Evolutionary conservation across 2,888 invertebrate species (phyloP).

Genomic region (Microchrysa polita): DNA sequence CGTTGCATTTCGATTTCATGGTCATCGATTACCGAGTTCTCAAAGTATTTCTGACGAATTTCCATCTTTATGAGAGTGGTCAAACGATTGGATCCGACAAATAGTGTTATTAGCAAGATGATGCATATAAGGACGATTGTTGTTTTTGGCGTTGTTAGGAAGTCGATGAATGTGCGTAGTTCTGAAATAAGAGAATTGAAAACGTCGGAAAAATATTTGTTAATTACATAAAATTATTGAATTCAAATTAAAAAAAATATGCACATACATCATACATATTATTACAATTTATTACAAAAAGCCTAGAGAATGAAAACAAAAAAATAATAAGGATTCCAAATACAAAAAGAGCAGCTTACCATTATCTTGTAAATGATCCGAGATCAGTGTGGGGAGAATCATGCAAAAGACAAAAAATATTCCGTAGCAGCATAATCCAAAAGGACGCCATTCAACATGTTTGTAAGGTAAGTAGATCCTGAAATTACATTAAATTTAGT

Average conservation of each 20-base stretch:
- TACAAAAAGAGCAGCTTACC: too few species aligned
- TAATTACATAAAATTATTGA: too few species aligned
- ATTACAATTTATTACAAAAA: too few species aligned
- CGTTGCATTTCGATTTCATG: slow-evolving; percentile 24
- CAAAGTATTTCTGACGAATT: slow-evolving; percentile 21
- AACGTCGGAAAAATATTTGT: not conserved
- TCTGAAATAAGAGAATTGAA: slow-evolving; percentile 11
- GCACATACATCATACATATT: too few species aligned
- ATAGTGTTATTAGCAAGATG: slow-evolving; percentile 13
- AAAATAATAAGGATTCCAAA: too few species aligned
- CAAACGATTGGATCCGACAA: slow-evolving; percentile 23
- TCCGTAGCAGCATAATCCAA: slow-evolving; percentile 28
- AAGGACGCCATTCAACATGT: slow-evolving; percentile 24
- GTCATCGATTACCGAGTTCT: slow-evolving; percentile 3
- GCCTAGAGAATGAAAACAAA: too few species aligned
- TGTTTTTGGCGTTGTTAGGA: slow-evolving; percentile 33
- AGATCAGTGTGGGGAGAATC: slow-evolving; percentile 9
- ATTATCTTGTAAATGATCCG: slow-evolving; percentile 6
- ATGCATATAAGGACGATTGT: slow-evolving; percentile 22
- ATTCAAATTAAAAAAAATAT: too few species aligned
- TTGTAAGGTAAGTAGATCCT: slow-evolving; percentile 38
- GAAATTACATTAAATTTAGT: not conserved
- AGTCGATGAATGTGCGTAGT: slow-evolving; percentile 1
- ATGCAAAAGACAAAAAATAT: slow-evolving; percentile 27
- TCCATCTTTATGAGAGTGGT: not conserved